Base-by-base conservation (phyloP, 2,797 vertebrate genomes). In the Hoplostethus atlanticus region DNA sequence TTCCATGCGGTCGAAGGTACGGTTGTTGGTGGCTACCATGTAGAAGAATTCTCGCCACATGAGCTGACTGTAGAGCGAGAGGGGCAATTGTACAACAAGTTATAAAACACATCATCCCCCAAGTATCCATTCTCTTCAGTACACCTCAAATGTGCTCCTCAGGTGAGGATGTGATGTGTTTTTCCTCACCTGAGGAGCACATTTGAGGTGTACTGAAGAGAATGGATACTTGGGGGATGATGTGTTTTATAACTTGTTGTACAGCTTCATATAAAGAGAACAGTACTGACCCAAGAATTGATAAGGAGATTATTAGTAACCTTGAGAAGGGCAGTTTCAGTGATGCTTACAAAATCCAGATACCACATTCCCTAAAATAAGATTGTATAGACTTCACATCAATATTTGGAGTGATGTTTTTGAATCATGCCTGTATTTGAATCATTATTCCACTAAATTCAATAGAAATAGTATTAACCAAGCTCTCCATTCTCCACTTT, bases 41-140 rank as follows among this genome's bases (percentile, higher is more conserved):
- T 97, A 96, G 94, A 97, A 97, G 92, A 97, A 97, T 86, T 97
- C 96, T 72, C 96, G 94, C 96, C 96, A 97, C 76, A 97, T 90
- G 46, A 97, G 92, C 85, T 97, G 96, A 68, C 96, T 95, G 67
- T 96, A 97, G 67, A 97, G 96, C 13, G 96, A 97, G 68, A 96
- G 92, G 3, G 96, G 96, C 73, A 95, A n/a, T n/a, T n/a, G n/a
- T n/a, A n/a, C n/a, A n/a, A n/a, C n/a, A n/a, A n/a, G n/a, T n/a
- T n/a, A n/a, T n/a, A n/a, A n/a, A 42, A 21, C 40, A 3, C 1
- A 28, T 28, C 21, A 6, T 42, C 42, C 1, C 28, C 12, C 6
- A 6, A 30, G 9, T 44, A 38, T 42, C 57, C 11, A 3, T 34
- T 62, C 44, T 31, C 40, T 9, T 31, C 25, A 44, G 11, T 44